A percentile compares a stretch with the other conserved stretches of the same genome.
Conservation (phyloP, 2,888 invertebrate genomes). For the Aphidius colemani region DNA sequence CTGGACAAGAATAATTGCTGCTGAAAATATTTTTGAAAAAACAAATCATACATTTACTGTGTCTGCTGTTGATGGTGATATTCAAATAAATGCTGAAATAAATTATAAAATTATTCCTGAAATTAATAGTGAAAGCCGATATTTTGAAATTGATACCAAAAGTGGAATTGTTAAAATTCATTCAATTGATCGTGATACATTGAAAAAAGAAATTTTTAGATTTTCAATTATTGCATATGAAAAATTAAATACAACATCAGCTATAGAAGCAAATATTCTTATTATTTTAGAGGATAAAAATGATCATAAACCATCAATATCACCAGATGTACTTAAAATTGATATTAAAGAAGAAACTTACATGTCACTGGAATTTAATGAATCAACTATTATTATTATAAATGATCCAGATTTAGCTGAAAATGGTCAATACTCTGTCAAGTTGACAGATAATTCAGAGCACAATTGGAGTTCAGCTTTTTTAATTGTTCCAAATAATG, state of each 20-base stretch:
- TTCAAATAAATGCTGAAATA: conserved; percentile 64
- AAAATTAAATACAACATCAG: conserved; percentile 39
- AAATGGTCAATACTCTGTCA: conserved; percentile 65
- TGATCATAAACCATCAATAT: conserved; percentile 68
- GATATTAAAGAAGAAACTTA: conserved; percentile 64
- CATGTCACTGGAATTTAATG: conserved; percentile 60
- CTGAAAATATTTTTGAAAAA: conserved; percentile 66
- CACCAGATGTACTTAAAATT: conserved; percentile 52
- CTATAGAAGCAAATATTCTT: conserved; percentile 41
- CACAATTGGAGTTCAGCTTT: conserved; percentile 62
- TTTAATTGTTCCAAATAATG: conserved; percentile 66
- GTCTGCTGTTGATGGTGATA: conserved; percentile 68
- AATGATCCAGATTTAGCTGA: conserved; percentile 60
- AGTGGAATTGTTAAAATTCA: conserved; percentile 49
- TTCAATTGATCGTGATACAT: conserved; percentile 55
- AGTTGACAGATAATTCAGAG: conserved; percentile 44
- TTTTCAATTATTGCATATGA: conserved; percentile 55
- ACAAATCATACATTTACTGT: conserved; percentile 58
- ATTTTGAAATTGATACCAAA: conserved; percentile 40
- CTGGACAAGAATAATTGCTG: conserved; percentile 66
- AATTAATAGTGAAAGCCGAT: conserved; percentile 55
- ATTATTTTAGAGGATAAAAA: conserved; percentile 66
- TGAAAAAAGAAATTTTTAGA: conserved; percentile 41
- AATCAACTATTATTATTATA: conserved; percentile 63
- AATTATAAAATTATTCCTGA: conserved; percentile 58